These are phyloP conservation scores for Stenotaenia linearis DNA, from an alignment of 2,888 invertebrate species.

Conservation along the genomic window DNA sequence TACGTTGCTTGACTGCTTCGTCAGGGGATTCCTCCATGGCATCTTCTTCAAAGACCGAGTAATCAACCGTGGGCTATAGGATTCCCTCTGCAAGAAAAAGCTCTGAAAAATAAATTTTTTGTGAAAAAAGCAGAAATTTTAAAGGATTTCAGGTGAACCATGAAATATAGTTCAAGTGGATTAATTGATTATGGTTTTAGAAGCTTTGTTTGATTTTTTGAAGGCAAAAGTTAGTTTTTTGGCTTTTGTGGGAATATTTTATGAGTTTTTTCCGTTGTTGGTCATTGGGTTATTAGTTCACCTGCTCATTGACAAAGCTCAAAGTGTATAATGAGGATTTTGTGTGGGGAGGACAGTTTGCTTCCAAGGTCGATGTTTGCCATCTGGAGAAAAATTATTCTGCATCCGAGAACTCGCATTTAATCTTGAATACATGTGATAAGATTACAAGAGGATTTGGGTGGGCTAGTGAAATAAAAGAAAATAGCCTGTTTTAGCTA, in stretches of 20 bases:
- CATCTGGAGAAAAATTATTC: background rate
- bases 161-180: background rate
- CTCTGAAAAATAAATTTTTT: background rate
- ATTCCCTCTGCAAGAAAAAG: background rate
- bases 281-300: background rate
- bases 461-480: background rate
- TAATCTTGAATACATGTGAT: background rate
- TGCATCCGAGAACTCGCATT: background rate
- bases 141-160: background rate
- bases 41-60: background rate
- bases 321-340: background rate
- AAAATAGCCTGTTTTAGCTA: background rate
- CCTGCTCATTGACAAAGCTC: background rate
- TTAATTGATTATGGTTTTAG: background rate
- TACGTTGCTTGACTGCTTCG: background rate
- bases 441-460: conserved; percentile 5
- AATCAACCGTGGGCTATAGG: background rate
- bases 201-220: background rate
- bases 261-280: background rate
- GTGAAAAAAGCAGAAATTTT: background rate
- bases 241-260: background rate
- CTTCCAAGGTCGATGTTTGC: conserved; percentile 9
- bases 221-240: background rate
- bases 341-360: background rate
- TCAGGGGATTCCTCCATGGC: background rate